Evolutionary conservation across 2,113 vertebrate genomes (phyloP).

Genomic region (Myodes glareolus): DNA sequence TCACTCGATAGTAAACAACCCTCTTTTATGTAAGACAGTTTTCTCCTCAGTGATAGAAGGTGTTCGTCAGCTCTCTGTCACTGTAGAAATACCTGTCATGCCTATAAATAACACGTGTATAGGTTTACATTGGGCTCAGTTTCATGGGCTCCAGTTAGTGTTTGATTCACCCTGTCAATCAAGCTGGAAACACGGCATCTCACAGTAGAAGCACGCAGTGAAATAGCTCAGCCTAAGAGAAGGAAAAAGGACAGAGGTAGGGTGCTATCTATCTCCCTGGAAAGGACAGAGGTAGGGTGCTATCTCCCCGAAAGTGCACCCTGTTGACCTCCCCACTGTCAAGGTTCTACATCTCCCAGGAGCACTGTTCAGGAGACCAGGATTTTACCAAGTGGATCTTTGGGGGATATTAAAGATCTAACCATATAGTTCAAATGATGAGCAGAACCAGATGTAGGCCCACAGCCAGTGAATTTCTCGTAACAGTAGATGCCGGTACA

Average conservation of each 20-base stretch:
- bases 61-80: not conserved
- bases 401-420: not conserved
- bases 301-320: too few species aligned
- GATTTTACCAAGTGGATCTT: not conserved
- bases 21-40: not conserved
- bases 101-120: not conserved
- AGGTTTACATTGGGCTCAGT: not conserved
- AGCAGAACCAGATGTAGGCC: not conserved
- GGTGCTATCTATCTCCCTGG: too few species aligned
- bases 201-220: not conserved
- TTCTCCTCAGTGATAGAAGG: not conserved
- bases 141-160: not conserved
- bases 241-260: not conserved
- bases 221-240: not conserved
- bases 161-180: not conserved
- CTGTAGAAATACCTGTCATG: not conserved
- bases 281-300: too few species aligned
- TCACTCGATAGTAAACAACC: not conserved
- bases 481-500: not conserved
- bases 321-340: not conserved
- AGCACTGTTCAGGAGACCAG: not conserved
- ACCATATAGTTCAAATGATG: not conserved
- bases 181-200: not conserved
- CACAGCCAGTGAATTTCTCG: not conserved
- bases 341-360: not conserved